Evolutionary conservation across 2,888 invertebrate genomes (phyloP), one percentile per base, ranked within the genome.

Genomic region (Zelleria hepariella): DNA sequence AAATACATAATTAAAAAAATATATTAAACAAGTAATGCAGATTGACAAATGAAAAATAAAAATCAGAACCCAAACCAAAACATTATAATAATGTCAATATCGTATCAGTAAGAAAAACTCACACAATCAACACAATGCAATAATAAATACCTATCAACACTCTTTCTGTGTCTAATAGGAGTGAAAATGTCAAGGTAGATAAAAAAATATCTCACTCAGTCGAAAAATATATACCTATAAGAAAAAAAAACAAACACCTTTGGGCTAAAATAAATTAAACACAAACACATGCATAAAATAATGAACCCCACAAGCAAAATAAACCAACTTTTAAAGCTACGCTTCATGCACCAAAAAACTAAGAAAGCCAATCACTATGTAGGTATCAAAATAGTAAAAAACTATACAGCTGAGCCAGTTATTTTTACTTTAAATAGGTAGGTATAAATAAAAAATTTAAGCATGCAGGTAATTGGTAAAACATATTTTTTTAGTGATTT

Each of bases 131-230:
- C 70, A 72, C 67, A 62, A 69, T 66, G 67, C 69, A 76, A 57
- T 26, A 48, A 27, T 27, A n/a, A 32, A 21, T 55, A 18, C 21
- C 27, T 2, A 26, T 25, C 76, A 72, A 74, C 77, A 77, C 73
- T 82, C 77, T 78, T 75, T 77, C 72, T 71, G 67, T 63, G 47
- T 78, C 10, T 15, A 10, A 42, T 42, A 42, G 15, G 32, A 85
- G 82, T 76, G 83, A 75, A 75, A 87, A 87, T 86, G 86, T 87
- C 85, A 85, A 86, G 87, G 87, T 86, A 87, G 87, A 85, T 81
- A 84, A 80, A 75, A 81, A 82, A 73, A 67, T 84, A 86, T 86
- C 86, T 78, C 67, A 67, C 65, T 67, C 85, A 85, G 85, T 86
- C 86, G 86, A 86, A 87, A 87, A 83, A 86, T 81, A 78, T 75